Evolutionary conservation across 2,113 vertebrate species (phyloP), one percentile per base, ranked within the genome.

Genomic region (Dipodomys ordii): DNA sequence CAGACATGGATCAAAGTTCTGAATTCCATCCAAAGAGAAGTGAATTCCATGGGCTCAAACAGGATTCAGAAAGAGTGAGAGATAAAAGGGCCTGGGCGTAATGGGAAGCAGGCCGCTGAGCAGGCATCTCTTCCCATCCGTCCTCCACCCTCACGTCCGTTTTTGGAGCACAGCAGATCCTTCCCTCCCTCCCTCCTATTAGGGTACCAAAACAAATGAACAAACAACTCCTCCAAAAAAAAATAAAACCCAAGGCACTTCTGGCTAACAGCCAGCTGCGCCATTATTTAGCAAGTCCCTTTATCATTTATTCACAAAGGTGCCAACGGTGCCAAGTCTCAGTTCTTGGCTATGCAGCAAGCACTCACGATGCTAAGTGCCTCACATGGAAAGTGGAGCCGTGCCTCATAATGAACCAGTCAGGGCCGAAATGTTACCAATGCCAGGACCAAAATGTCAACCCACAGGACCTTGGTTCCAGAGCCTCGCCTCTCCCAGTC

Each of bases 381-480:
- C 35, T 46, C 12, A 8, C 0, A 2, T 44, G 39, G 65, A 7
- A 23, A 60, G 49, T 68, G 72, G 73, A 60, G 74, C 53, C 4
- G 8, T 0, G 23, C 25, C 35, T 30, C 13, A 30, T 19, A 6
- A 25, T 0, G 10, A 71, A 30, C 23, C 39, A 0, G 11, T 68
- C 44, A 72, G 46, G 18, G 6, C 23, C 53, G 53, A 10, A 53
- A 64, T 3, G 23, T 27, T 11, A 20, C 46, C 64, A 30, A 44
- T 8, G 10, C 23, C 30, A 39, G 62, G 60, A 30, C 46, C 46
- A 27, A 23, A 16, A 28, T 44, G 32, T 68, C 68, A 46, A 20
- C 15, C 44, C 11, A 4, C 28, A 13, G 57, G 35, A 30, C 16
- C 18, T 18, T 23, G 64, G 27, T 25, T 53, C 30, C n/a, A 78